Percentiles rank a stretch among this genome's conserved stretches.
Evolutionary conservation across 2,888 invertebrate genomes (phyloP).

Genomic region (Dioctria rufipes): DNA sequence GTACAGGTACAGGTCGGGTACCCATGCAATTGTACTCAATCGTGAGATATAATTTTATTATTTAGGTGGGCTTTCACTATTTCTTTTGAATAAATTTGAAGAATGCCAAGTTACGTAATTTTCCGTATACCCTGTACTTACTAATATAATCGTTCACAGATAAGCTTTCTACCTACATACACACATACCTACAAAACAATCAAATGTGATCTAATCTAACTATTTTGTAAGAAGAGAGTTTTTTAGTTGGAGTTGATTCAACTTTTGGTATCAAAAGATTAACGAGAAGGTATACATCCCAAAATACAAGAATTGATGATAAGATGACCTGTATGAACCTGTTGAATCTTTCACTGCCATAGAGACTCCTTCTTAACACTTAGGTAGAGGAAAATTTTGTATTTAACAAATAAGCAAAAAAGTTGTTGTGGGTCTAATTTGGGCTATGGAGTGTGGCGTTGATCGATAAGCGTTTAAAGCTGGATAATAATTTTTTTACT

Average conservation of each 20-base stretch:
- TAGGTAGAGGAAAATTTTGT: too few species aligned
- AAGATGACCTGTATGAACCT: too few species aligned
- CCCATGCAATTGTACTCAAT: not conserved
- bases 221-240: conserved; percentile 26
- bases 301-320: too few species aligned
- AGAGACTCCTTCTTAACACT: too few species aligned
- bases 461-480: too few species aligned
- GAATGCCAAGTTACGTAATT: conserved; percentile 32
- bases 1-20: not conserved
- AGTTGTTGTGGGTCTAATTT: too few species aligned
- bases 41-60: conserved; percentile 34
- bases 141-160: not conserved
- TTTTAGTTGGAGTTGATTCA: not conserved
- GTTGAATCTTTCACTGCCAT: too few species aligned
- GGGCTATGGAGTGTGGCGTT: too few species aligned
- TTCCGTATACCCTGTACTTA: not conserved
- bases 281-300: too few species aligned
- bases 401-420: too few species aligned
- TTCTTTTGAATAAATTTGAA: conserved; percentile 33
- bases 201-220: conserved; percentile 26
- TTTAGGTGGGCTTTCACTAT: conserved; percentile 45
- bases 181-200: not conserved
- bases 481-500: too few species aligned
- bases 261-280: too few species aligned
- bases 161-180: not conserved